These are phyloP conservation scores for Silurus glanis DNA, from an alignment of 2,113 vertebrate species.

Conservation along the genomic window DNA sequence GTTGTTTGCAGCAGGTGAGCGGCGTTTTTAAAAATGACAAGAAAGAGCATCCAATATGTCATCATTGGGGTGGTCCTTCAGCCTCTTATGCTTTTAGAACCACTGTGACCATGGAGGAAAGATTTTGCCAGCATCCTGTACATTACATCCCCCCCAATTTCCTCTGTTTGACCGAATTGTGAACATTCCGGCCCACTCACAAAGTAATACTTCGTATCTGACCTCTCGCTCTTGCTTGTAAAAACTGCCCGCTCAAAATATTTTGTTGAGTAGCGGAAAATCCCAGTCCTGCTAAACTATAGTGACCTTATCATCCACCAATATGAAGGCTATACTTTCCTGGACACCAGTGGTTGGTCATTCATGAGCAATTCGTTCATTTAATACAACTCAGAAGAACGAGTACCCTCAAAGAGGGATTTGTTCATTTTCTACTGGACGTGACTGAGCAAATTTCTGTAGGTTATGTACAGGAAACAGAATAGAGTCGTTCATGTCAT, in stretches of 20 bases:
- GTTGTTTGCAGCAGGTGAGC: neutral
- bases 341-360: neutral
- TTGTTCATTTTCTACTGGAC: too few species aligned
- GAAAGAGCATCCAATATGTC: neutral
- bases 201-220: neutral
- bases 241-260: neutral
- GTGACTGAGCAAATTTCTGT: too few species aligned
- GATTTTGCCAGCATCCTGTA: neutral
- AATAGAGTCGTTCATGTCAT: too few species aligned
- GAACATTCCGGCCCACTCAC: neutral
- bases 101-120: neutral
- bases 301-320: neutral
- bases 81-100: neutral
- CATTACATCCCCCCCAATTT: neutral
- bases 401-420: too few species aligned
- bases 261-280: neutral
- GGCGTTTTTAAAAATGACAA: neutral
- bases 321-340: neutral
- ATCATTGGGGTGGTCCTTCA: neutral
- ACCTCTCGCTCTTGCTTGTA: neutral
- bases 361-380: too few species aligned
- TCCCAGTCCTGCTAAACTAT: neutral
- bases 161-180: neutral
- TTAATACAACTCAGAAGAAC: too few species aligned
- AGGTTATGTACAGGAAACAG: too few species aligned